Conservation (phyloP, 2,888 invertebrate genomes). For the Calameuta idolon region DNA sequence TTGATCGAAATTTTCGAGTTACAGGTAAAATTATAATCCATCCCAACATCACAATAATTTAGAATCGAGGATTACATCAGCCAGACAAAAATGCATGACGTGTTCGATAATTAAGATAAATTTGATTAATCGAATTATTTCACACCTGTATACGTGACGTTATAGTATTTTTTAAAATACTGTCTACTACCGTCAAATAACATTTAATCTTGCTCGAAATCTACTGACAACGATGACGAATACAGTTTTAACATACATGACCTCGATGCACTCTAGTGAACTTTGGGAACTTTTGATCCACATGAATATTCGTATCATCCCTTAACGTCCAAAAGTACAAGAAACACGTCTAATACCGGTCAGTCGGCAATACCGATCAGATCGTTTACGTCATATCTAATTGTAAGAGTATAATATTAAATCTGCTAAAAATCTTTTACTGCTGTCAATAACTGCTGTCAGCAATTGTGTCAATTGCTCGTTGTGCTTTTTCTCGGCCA, state of each 20-base stretch:
- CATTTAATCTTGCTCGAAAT: not conserved
- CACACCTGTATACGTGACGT: not conserved
- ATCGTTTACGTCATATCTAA: no score
- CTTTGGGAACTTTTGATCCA: not conserved
- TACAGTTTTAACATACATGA: not conserved
- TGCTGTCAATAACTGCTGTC: no score
- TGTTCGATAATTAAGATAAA: not conserved
- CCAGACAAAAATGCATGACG: not conserved
- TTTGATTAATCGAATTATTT: not conserved
- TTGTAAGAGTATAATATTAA: no score
- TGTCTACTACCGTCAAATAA: not conserved
- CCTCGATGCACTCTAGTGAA: not conserved
- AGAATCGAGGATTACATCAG: not conserved
- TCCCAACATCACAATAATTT: not conserved
- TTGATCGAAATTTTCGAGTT: not conserved
- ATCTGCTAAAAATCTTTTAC: no score
- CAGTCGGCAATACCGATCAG: no score
- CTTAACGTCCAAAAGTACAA: not conserved
- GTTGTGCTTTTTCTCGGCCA: no score
- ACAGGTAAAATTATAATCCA: not conserved
- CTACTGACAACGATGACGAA: not conserved
- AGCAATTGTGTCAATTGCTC: no score
- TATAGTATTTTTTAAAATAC: not conserved
- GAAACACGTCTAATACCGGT: no score
- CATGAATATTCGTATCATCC: not conserved